Percentiles rank a stretch among this genome's conserved stretches.
Conservation (phyloP, 2,113 vertebrate genomes). For the Bothrops jararaca region DNA sequence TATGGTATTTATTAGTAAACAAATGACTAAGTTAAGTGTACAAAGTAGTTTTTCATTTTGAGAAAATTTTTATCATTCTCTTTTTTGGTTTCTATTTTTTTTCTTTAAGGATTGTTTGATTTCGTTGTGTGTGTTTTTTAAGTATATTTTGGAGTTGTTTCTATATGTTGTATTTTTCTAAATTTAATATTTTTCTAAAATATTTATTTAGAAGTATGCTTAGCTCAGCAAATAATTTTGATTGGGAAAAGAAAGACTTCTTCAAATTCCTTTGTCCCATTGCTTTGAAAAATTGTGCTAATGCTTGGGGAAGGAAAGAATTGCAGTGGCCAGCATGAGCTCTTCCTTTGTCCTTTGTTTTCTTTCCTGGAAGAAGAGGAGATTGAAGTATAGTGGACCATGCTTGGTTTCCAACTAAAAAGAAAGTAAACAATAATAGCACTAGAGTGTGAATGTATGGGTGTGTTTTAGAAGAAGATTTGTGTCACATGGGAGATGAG, state of each 20-base stretch:
- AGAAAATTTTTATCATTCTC: neutral
- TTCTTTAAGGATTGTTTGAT: neutral
- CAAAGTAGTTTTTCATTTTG: neutral
- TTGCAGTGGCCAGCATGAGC: neutral
- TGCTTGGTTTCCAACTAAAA: neutral
- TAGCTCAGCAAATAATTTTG: neutral
- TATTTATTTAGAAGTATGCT: neutral
- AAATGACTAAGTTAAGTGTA: neutral
- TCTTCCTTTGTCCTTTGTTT: neutral
- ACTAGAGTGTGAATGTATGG: neutral
- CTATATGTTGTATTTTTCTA: neutral
- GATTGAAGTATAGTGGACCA: neutral
- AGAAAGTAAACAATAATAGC: neutral
- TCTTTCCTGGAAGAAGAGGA: neutral
- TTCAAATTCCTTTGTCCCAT: neutral
- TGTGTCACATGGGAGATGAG: neutral
- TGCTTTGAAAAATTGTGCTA: neutral
- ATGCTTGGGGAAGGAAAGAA: neutral
- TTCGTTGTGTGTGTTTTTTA: neutral
- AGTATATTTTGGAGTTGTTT: neutral
- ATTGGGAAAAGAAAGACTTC: neutral
- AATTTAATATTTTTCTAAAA: neutral
- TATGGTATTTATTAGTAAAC: neutral
- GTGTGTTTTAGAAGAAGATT: neutral
- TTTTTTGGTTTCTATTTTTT: neutral